Evolutionary conservation across 2,113 vertebrate genomes (phyloP).

Genomic region (Perca flavescens): DNA sequence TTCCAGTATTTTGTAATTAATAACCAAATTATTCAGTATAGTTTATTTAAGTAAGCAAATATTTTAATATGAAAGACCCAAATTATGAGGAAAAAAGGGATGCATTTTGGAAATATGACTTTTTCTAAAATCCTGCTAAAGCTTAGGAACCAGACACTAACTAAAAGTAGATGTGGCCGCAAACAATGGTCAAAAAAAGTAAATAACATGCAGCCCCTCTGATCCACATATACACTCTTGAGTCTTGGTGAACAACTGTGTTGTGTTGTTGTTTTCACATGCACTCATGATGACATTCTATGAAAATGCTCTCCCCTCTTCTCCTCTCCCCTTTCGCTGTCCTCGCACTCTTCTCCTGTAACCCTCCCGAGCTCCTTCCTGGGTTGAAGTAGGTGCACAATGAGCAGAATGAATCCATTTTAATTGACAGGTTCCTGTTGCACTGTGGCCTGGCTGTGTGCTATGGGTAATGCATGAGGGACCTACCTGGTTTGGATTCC

Average conservation of each 20-base stretch:
- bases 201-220: neutral
- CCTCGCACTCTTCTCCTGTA: neutral
- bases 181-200: neutral
- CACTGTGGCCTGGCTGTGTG: conserved; percentile 59
- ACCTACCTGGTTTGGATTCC: conserved; percentile 58
- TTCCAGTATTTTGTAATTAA: neutral
- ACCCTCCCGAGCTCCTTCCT: neutral
- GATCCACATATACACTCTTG: neutral
- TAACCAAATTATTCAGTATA: neutral
- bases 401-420: conserved; percentile 63
- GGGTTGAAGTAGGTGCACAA: conserved; percentile 37
- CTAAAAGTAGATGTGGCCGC: neutral
- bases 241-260: conserved; percentile 4
- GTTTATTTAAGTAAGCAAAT: neutral
- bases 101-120: neutral
- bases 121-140: neutral
- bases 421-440: conserved; percentile 73
- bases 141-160: neutral
- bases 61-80: too few relatives aligned
- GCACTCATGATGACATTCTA: conserved; percentile 2
- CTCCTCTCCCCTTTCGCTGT: neutral
- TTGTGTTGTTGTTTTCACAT: conserved; percentile 27
- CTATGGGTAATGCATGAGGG: conserved; percentile 65
- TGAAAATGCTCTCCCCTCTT: conserved; percentile 11
- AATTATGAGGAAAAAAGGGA: neutral